These are phyloP conservation scores for Xestia sexstrigata DNA, from an alignment of 2,888 invertebrate genomes.

Conservation along the genomic window DNA sequence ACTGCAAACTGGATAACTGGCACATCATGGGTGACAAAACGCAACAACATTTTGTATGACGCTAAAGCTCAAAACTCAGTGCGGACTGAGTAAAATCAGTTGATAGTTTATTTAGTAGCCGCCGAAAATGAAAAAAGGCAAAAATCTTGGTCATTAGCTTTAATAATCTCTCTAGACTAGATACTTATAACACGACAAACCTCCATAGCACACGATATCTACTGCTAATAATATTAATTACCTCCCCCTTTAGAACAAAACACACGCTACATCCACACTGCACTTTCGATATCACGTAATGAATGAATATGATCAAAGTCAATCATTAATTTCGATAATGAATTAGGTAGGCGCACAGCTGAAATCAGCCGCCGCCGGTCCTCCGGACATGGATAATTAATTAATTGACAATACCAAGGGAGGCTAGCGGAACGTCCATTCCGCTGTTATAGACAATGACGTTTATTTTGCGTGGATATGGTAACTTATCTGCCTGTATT, in stretches of 20 bases:
- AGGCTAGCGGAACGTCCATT: slow-evolving; percentile 47
- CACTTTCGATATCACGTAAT: slow-evolving; percentile 42
- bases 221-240: not conserved
- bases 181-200: slow-evolving; percentile 2
- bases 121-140: not conserved
- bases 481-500: slow-evolving; percentile 48
- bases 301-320: slow-evolving; percentile 72
- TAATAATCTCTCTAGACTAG: not conserved
- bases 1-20: not conserved
- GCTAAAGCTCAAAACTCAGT: not conserved
- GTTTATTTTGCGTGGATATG: slow-evolving; percentile 78
- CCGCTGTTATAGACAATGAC: slow-evolving; percentile 45
- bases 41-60: not conserved
- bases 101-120: not conserved
- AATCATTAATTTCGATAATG: slow-evolving; percentile 83
- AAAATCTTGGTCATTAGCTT: not conserved
- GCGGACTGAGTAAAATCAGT: not conserved
- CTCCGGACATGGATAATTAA: slow-evolving; percentile 84
- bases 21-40: not conserved
- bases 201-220: not conserved
- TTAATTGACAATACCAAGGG: slow-evolving; percentile 85
- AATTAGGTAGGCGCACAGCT: slow-evolving; percentile 75
- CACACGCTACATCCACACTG: slow-evolving; percentile 12
- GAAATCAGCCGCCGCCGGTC: too few relatives aligned
- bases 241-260: slow-evolving; percentile 1